Evolutionary conservation across 1,140 invertebrate species (phyloP).

Genomic region (Dreissena polymorpha): DNA sequence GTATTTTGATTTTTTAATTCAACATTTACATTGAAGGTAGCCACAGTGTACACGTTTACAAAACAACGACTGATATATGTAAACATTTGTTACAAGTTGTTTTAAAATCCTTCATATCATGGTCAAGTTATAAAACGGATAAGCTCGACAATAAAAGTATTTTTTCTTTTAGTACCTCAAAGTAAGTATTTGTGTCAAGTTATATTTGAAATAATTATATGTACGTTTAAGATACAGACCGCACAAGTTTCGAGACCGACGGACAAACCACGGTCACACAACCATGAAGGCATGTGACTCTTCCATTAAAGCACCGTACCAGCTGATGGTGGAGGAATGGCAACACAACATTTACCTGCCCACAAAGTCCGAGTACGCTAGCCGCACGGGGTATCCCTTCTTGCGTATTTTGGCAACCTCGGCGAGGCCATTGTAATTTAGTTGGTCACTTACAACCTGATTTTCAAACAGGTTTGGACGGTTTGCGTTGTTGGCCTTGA

Average conservation of each 20-base stretch:
- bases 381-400: conserved; percentile 66
- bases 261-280: neutral
- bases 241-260: neutral
- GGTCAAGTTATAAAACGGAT: neutral
- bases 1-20: too few relatives aligned
- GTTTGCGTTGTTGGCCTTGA: conserved; percentile 89
- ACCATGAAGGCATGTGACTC: neutral
- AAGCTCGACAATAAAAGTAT: too few relatives aligned
- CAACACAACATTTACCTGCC: conserved; percentile 59
- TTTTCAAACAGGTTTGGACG: conserved; percentile 85
- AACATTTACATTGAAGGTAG: too few relatives aligned
- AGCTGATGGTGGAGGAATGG: too few relatives aligned
- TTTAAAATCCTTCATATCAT: neutral
- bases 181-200: too few relatives aligned
- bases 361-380: conserved; percentile 62
- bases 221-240: too few relatives aligned
- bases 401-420: conserved; percentile 74
- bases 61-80: too few relatives aligned
- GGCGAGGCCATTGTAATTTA: conserved; percentile 81
- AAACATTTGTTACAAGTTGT: too few relatives aligned
- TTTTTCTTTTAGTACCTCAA: too few relatives aligned
- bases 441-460: conserved; percentile 87
- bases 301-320: too few relatives aligned
- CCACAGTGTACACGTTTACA: too few relatives aligned
- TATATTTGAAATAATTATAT: too few relatives aligned